Evolutionary conservation across 2,888 invertebrate genomes (phyloP).

Genomic region (Galeruca laticollis): DNA sequence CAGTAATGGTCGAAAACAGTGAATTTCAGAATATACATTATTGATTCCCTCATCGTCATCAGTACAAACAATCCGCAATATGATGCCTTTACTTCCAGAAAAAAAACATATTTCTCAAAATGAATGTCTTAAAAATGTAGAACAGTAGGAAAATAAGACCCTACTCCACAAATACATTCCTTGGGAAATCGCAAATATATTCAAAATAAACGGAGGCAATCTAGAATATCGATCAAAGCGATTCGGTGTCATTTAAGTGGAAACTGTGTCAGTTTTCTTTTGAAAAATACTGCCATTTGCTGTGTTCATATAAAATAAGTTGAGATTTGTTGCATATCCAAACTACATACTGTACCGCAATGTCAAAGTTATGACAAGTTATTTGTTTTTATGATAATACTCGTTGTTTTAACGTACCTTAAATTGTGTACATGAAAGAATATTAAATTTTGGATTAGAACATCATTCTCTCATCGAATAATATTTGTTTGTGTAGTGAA

Average conservation of each 20-base stretch:
- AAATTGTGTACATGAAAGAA: no score
- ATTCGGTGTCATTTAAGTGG: slow-evolving; percentile 9
- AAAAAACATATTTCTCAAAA: neutral
- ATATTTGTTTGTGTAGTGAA: no score
- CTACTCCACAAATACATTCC: slow-evolving; percentile 15
- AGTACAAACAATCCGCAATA: neutral
- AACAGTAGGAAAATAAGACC: slow-evolving; percentile 4
- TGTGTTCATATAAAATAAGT: slow-evolving; percentile 47
- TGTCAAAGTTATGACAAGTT: slow-evolving; percentile 1
- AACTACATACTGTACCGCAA: neutral
- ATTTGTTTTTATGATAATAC: neutral
- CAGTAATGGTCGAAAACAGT: no score
- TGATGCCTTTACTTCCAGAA: neutral
- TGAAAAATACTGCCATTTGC: slow-evolving; percentile 47
- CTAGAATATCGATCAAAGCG: slow-evolving; percentile 26
- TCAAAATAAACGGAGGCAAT: slow-evolving; percentile 28
- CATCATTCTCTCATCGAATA: no score
- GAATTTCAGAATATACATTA: neutral
- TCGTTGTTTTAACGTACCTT: neutral
- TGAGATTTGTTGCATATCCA: slow-evolving; percentile 34
- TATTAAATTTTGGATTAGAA: no score
- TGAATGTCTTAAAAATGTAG: slow-evolving; percentile 10
- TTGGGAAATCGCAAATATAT: slow-evolving; percentile 31
- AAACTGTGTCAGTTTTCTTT: slow-evolving; percentile 31
- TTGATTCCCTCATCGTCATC: neutral